Base-by-base conservation (phyloP, 2,797 vertebrate genomes). In the Bryconaethiops microstoma region DNA sequence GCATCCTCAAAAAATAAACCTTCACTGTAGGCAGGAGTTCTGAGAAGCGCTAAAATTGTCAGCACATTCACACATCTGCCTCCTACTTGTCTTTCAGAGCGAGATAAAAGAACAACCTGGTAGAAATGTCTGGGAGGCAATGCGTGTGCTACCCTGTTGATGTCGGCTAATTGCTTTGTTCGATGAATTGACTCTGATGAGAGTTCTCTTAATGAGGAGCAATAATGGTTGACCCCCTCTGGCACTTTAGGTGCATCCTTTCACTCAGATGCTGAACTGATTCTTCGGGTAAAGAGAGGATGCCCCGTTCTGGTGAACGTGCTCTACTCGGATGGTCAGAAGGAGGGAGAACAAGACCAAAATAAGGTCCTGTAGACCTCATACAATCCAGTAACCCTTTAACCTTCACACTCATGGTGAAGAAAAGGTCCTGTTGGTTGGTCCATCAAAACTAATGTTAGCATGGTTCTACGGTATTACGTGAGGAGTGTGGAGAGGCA, bases 201-300 rank as follows among this genome's bases (percentile, higher is more conserved):
- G 67, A 50, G 6, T 70, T 70, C 35, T 48, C 67, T 50, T 70
- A 70, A 70, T 70, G 67, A 70, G 67, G 42, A 70, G 42, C 67
- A 70, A 50, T 50, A 48, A 70, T n/a, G 8, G 42, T n/a, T 10
- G 21, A 19, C 67, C 67, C 67, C 60, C 25, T 35, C 40, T 1
- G 45, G 67, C 67, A 50, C 42, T 21, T 4, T 40, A 8, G 1
- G 16, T 4, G 6, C 39, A n/a, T 39, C 40, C 65, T 16, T 45
- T 68, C 65, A 2, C n/a, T 48, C 42, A 12, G 42, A 23, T 19
- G 16, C 42, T 69, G 67, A 14, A 21, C 19, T 42, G 5, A 2
- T 23, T 48, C 67, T 19, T 19, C 12, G 7, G 10, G 67, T 45
- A 48, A 69, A 10, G 45, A 23, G 12, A 9, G 25, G 67, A 7